phyloP scores from a whole-genome alignment of 2,888 invertebrate species.

The Dioctria linearis region DNA sequence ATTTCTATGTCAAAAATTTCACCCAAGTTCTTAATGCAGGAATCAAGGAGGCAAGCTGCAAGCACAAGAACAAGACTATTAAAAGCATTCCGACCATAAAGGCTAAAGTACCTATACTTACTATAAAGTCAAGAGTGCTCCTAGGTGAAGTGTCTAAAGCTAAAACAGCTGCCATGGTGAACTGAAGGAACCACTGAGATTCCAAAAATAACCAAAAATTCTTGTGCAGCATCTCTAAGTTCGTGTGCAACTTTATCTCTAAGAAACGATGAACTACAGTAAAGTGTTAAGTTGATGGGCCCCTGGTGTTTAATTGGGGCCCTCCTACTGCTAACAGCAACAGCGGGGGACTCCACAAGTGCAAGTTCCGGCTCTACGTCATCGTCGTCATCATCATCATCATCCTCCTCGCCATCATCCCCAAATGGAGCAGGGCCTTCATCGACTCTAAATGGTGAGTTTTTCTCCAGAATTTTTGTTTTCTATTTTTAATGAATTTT shows the following conservation, averaged over 20 bases:
- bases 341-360: conserved; percentile 71
- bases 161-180: neutral
- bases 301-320: conserved; percentile 71
- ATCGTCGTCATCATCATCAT: neutral
- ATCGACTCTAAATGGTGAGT: conserved; percentile 68
- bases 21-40: conserved; percentile 25
- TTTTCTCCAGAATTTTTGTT: conserved; percentile 2
- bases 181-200: neutral
- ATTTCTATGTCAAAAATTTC: conserved; percentile 16
- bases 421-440: conserved; percentile 62
- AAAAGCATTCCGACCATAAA: conserved; percentile 26
- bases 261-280: conserved; percentile 61
- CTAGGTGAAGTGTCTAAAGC: neutral
- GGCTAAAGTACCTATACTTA: conserved; percentile 35
- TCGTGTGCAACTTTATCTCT: conserved; percentile 51
- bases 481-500: conserved; percentile 3
- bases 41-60: conserved; percentile 6
- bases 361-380: conserved; percentile 41
- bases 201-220: conserved; percentile 28
- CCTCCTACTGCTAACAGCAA: conserved; percentile 71
- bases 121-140: conserved; percentile 26
- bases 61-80: conserved; percentile 30
- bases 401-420: conserved; percentile 36
- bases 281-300: conserved; percentile 70
- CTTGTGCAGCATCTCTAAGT: neutral